Base-by-base conservation (phyloP, 2,888 invertebrate species). In the Diarsia brunnea region DNA sequence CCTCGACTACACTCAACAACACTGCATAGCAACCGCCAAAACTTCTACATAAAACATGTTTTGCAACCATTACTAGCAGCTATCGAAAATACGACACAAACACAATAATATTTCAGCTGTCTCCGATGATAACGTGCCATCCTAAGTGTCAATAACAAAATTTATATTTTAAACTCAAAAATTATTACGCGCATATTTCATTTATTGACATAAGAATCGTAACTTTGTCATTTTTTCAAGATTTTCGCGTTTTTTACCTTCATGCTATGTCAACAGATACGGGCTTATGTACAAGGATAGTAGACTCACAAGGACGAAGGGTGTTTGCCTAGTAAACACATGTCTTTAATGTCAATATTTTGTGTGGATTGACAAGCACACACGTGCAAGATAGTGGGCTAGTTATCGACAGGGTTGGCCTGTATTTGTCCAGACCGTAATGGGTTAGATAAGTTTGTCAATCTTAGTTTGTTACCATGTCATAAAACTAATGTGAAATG, bases 341-440 rank as follows among this genome's bases (percentile, higher is more conserved):
- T 61, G 72, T 60, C 76, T 70, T 19, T 24, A n/a, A 83, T 58
- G 84, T 83, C 69, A 81, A 83, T 79, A 81, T 78, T 83, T 53
- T 73, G 69, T 73, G 60, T 53, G 45, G 47, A 51, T 74, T n/a
- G 60, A 64, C 67, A 65, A 82, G 53, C 19, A n/a, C 38, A 67
- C 83, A 80, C 83, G 83, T 82, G 80, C 68, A 82, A 68, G 83
- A 78, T 64, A 69, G 38, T 45, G 24, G n/a, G 27, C 49, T 16
- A 21, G n/a, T 38, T 78, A 73, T 73, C 79, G 7, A n/a, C 47
- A 63, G 69, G 84, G 51, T 31, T 79, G 79, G 79, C 58, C 61
- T 51, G 31, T 78, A 24, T 83, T 66, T 82, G 69, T 49, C 21
- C 77, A 82, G 77, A 65, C 82, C 7, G 38, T 65, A 69, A 69